These are phyloP conservation scores for Ceratotherium simum DNA, from an alignment of 2,113 vertebrate genomes.

Conservation along the genomic window DNA sequence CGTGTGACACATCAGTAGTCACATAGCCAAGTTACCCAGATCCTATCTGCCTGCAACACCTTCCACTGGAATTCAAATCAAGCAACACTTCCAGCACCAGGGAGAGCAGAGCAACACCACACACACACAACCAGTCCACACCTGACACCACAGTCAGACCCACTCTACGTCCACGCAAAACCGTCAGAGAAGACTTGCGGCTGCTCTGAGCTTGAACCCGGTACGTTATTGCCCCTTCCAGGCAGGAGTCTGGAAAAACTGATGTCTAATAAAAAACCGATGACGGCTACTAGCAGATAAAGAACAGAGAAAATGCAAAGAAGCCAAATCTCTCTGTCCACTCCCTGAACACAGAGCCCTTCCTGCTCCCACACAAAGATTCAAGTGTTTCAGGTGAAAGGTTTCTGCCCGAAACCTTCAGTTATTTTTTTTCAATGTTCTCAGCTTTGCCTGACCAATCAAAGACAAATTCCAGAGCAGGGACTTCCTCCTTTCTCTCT, in stretches of 20 bases:
- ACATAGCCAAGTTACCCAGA: background rate
- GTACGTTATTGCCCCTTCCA: background rate
- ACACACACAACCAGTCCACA: background rate
- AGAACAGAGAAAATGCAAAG: background rate
- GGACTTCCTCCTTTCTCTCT: background rate
- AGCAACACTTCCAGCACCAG: background rate
- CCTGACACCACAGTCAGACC: background rate
- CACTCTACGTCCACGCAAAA: background rate
- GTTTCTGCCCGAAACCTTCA: background rate
- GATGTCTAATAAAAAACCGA: too few species aligned
- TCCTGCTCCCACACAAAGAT: background rate
- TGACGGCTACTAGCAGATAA: background rate
- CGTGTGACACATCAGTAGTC: background rate
- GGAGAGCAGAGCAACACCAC: background rate
- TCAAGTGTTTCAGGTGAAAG: accelerated
- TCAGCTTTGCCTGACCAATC: background rate
- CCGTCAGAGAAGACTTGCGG: background rate
- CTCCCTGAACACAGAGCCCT: background rate
- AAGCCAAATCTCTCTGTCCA: background rate
- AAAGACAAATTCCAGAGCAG: background rate
- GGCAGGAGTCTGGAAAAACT: background rate
- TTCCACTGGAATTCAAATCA: background rate
- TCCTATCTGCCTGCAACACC: background rate
- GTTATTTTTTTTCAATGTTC: background rate
- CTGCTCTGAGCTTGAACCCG: background rate